Conservation (phyloP, 2,888 invertebrate species). For the Ornithoptera alexandrae region DNA sequence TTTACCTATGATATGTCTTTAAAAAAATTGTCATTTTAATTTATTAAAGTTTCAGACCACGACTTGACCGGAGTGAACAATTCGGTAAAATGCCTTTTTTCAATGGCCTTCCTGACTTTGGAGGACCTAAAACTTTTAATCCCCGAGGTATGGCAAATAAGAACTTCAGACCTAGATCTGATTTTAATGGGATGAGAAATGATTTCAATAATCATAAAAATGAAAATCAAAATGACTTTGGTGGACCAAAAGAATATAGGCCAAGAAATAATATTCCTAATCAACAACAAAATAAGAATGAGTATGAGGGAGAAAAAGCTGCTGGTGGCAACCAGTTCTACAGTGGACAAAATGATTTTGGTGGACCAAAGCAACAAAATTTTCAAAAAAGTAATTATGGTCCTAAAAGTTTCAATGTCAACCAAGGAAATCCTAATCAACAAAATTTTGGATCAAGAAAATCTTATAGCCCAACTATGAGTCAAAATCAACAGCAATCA, state of each 20-base stretch:
- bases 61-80: constrained; percentile 83
- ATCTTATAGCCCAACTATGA: constrained; percentile 56
- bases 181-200: constrained; percentile 72
- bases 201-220: constrained; percentile 63
- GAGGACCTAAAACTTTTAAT: constrained; percentile 74
- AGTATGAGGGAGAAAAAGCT: constrained; percentile 62
- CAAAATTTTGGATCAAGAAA: constrained; percentile 65
- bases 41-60: constrained; percentile 76
- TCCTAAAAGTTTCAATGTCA: constrained; percentile 61
- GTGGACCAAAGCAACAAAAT: constrained; percentile 68
- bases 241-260: constrained; percentile 70
- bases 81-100: constrained; percentile 79
- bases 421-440: constrained; percentile 56
- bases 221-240: constrained; percentile 69
- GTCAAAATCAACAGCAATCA: constrained; percentile 46
- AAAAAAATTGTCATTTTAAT: neutral
- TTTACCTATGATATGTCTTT: neutral
- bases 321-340: constrained; percentile 67
- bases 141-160: constrained; percentile 70
- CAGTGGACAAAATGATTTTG: constrained; percentile 70
- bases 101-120: constrained; percentile 68
- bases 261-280: constrained; percentile 70
- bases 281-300: constrained; percentile 59
- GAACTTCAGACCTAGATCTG: constrained; percentile 74
- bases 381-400: constrained; percentile 66